Evolutionary conservation across 92 coral and sea anemone genomes (phyloP), one percentile per base, ranked within the genome.

Genomic region (Montipora capitata): DNA sequence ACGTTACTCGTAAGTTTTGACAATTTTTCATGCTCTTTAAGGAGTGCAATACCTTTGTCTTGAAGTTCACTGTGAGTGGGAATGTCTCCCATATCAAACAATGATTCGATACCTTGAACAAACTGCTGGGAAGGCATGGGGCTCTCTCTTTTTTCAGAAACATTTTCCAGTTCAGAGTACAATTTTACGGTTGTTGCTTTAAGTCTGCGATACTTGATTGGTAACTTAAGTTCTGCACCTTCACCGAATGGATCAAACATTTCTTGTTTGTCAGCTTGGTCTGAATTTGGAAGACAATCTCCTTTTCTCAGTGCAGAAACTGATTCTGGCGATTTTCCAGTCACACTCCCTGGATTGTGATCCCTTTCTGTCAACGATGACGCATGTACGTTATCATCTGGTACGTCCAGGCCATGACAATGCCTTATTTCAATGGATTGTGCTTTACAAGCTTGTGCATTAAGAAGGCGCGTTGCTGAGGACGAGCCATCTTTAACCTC

Each of bases 141-240:
- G 9, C 13, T 45, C 9, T 79, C 91, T 58, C 71, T 63, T 10
- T 79, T 81, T 45, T 80, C 80, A 5, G 81, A 39, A 12, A 44
- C 39, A 40, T 71, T 79, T 45, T 54, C 83, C 9, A 94, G 85
- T 83, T 89, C 93, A 17, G 93, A 81, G 68, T 78, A 65, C 20
- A 93, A 89, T 72, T 87, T 91, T 2, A 69, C 11, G 80, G 90
- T 92, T 40, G 89, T 18, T 11, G 96, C 83, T 66, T 93, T 95
- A 12, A 95, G 90, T 68, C 91, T 95, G 54, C 93, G 91, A 69
- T 95, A 95, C 83, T 84, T 91, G 43, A 81, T 67, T 3, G 98
- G 98, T 85, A 93, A 62, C 57, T 83, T 45, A 51, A 93, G 85
- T 5, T 76, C 85, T 40, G 87, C 59, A 4, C 91, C 95, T 49